phyloP scores from a whole-genome alignment of 1,140 invertebrate genomes.

The Hypothenemus hampei region DNA sequence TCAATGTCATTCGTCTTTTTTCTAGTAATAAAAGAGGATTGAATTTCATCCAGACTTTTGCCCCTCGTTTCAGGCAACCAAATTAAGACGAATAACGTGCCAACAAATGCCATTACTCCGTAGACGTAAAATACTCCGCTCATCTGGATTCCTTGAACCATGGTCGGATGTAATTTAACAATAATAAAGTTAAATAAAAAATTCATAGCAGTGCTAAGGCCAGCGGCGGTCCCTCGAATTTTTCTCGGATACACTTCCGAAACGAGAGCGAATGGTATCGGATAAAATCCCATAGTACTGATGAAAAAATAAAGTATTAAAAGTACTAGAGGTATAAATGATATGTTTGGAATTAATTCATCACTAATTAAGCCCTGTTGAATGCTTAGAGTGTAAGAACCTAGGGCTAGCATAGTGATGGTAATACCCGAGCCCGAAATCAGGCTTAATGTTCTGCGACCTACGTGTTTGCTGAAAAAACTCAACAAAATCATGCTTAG shows the following conservation, averaged over 20 bases:
- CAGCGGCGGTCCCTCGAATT: conserved; percentile 62
- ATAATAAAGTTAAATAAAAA: conserved; percentile 69
- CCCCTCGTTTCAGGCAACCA: conserved; percentile 78
- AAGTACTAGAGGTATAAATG: conserved; percentile 49
- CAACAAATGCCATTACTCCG: conserved; percentile 58
- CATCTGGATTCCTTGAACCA: conserved; percentile 50
- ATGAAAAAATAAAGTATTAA: conserved; percentile 57
- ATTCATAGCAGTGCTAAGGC: conserved; percentile 58
- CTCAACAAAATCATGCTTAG: conserved; percentile 52
- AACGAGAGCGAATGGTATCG: conserved; percentile 68
- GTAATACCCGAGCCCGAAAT: conserved; percentile 59
- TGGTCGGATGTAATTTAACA: conserved; percentile 65
- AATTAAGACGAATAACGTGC: conserved; percentile 61
- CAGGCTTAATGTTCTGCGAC: conserved; percentile 53
- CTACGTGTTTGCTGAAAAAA: conserved; percentile 52
- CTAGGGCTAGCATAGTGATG: conserved; percentile 53
- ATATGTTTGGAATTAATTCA: conserved; percentile 33
- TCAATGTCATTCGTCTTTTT: not conserved
- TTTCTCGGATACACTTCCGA: conserved; percentile 68
- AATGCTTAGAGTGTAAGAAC: conserved; percentile 45
- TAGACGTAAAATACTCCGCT: conserved; percentile 70
- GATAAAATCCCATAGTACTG: conserved; percentile 59
- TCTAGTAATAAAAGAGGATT: conserved; percentile 49
- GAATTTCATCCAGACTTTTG: conserved; percentile 68
- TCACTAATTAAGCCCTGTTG: conserved; percentile 32